Evolutionary conservation across 2,797 vertebrate species (phyloP).

Genomic region (Loriculus beryllinus): DNA sequence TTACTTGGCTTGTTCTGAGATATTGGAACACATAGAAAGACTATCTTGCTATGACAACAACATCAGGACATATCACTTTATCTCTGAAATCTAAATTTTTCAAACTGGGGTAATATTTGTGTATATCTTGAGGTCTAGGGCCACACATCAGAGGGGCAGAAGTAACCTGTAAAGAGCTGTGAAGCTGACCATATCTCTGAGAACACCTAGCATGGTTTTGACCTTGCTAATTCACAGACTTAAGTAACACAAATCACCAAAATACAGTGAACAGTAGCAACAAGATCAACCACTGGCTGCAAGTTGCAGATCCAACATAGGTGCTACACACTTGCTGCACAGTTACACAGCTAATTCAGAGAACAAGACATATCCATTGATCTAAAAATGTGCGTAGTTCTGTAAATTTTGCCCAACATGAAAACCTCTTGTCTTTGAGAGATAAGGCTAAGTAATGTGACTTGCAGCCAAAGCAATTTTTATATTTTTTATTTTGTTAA

Average conservation of each 20-base stretch:
- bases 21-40: neutral
- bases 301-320: neutral
- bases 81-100: neutral
- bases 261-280: neutral
- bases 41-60: neutral
- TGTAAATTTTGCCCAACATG: neutral
- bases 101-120: neutral
- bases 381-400: neutral
- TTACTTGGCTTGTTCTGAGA: neutral
- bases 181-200: neutral
- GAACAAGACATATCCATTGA: neutral
- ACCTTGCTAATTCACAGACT: neutral
- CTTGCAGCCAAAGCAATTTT: neutral
- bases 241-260: neutral
- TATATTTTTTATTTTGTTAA: neutral
- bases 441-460: neutral
- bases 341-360: neutral
- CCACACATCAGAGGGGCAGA: neutral
- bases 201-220: neutral
- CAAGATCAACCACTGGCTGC: neutral
- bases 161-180: neutral
- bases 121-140: rapidly evolving
- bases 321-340: neutral
- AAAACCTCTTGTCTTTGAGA: neutral
- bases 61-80: neutral